A percentile compares a stretch with the other conserved stretches of the same genome.
phyloP scores from a whole-genome alignment of 92 coral and sea anemone species.

The Porites evermanni region DNA sequence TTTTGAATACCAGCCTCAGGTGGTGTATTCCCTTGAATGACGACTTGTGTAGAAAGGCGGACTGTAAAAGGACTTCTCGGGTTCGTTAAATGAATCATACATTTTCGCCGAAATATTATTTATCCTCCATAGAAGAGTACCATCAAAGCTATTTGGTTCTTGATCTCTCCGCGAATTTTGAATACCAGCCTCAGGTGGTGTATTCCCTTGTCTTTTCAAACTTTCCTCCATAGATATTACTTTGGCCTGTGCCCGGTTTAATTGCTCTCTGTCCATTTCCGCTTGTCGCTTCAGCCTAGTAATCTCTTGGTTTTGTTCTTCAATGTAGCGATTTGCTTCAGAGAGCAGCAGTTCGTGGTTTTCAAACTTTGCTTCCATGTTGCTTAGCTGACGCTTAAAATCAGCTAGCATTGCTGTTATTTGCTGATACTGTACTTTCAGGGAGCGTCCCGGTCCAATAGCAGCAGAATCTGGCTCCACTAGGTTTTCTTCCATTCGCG shows the following conservation, averaged over 20 bases:
- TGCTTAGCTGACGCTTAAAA: constrained; percentile 39
- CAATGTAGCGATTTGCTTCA: constrained; percentile 73
- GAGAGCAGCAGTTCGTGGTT: constrained; percentile 63
- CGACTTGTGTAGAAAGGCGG: constrained; percentile 78
- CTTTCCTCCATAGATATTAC: constrained; percentile 54
- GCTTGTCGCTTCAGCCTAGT: constrained; percentile 32
- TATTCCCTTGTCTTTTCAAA: neutral
- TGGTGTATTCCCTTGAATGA: constrained; percentile 25
- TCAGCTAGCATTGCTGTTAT: constrained; percentile 23
- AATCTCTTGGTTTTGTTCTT: constrained; percentile 51
- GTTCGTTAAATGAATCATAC: constrained; percentile 66
- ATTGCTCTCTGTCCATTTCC: constrained; percentile 38
- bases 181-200: constrained; percentile 10
- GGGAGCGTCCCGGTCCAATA: neutral
- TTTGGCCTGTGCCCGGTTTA: constrained; percentile 40
- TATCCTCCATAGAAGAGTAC: constrained; percentile 74
- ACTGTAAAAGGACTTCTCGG: constrained; percentile 71
- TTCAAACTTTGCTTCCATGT: constrained; percentile 64
- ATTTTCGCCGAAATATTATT: constrained; percentile 60
- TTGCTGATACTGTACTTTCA: constrained; percentile 25
- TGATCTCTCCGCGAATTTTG: neutral
- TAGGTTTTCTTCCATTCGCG: constrained; percentile 17
- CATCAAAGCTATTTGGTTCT: constrained; percentile 59
- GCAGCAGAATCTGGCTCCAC: constrained; percentile 22
- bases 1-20: constrained; percentile 6